These are phyloP conservation scores for Hystrix cristata DNA, from an alignment of 2,113 vertebrate species.

Conservation along the genomic window DNA sequence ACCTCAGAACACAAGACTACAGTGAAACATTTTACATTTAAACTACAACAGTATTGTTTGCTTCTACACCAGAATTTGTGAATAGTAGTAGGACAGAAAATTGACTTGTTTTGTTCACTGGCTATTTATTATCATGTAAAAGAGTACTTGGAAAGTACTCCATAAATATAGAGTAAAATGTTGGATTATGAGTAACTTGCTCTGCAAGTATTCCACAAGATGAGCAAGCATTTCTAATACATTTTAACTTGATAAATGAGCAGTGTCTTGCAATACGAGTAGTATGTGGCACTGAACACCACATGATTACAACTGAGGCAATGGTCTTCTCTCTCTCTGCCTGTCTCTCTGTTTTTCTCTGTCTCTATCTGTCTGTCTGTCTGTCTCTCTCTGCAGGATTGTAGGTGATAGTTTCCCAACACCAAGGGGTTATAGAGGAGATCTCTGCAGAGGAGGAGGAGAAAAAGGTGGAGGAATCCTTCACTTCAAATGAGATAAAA, in stretches of 20 bases:
- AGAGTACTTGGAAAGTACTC: conserved; percentile 6
- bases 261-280: not conserved
- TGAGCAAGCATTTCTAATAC: not conserved
- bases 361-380: no score
- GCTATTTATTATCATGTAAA: not conserved
- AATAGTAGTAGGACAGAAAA: not conserved
- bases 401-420: not conserved
- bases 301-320: not conserved
- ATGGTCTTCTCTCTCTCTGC: not conserved
- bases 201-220: not conserved
- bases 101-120: not conserved
- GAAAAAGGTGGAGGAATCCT: not conserved
- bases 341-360: no score
- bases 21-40: not conserved
- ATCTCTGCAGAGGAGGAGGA: not conserved
- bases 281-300: not conserved
- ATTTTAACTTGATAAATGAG: not conserved
- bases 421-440: not conserved
- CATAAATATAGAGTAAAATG: not conserved
- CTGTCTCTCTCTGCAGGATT: not conserved
- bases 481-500: not conserved
- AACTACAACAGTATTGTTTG: not conserved
- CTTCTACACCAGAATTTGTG: not conserved
- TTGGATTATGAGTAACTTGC: not conserved
- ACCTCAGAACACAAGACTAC: not conserved